These are phyloP conservation scores for Listrodromus nycthemerus DNA, from an alignment of 2,888 invertebrate genomes.

Conservation along the genomic window DNA sequence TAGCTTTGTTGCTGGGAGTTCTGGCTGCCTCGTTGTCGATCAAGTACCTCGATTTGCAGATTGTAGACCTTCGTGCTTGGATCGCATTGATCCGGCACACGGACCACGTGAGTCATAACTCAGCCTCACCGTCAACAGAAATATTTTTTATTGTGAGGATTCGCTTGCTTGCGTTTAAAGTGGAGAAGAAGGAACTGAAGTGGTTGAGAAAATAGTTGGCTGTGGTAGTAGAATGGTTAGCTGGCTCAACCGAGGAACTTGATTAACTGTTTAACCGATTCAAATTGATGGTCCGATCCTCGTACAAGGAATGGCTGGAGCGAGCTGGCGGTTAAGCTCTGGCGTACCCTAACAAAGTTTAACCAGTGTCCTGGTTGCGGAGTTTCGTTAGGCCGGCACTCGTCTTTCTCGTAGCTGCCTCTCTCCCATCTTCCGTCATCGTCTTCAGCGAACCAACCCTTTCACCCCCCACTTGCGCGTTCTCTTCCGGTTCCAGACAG, in stretches of 20 bases:
- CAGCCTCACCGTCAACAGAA: not conserved
- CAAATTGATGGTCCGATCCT: slow-evolving; percentile 69
- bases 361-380: slow-evolving; percentile 59
- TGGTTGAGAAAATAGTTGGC: slow-evolving; percentile 9
- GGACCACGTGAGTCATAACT: not conserved
- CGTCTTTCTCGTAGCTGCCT: slow-evolving; percentile 12
- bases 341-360: slow-evolving; percentile 66
- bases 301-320: slow-evolving; percentile 11
- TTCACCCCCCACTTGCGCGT: not conserved
- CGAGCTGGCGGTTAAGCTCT: slow-evolving; percentile 65
- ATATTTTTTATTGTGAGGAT: not conserved
- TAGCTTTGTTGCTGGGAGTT: not conserved
- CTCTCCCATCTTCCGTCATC: not conserved
- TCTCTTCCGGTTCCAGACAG: not conserved
- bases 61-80: not conserved
- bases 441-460: not conserved
- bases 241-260: slow-evolving; percentile 61
- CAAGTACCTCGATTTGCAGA: no score
- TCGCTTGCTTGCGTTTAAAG: not conserved
- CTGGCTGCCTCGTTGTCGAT: not conserved
- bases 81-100: not conserved
- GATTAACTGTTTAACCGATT: slow-evolving; percentile 70
- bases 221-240: slow-evolving; percentile 50
- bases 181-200: not conserved
- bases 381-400: slow-evolving; percentile 56